Evolutionary conservation across 2,113 vertebrate species (phyloP).

Genomic region (Atherinomorus stipes): DNA sequence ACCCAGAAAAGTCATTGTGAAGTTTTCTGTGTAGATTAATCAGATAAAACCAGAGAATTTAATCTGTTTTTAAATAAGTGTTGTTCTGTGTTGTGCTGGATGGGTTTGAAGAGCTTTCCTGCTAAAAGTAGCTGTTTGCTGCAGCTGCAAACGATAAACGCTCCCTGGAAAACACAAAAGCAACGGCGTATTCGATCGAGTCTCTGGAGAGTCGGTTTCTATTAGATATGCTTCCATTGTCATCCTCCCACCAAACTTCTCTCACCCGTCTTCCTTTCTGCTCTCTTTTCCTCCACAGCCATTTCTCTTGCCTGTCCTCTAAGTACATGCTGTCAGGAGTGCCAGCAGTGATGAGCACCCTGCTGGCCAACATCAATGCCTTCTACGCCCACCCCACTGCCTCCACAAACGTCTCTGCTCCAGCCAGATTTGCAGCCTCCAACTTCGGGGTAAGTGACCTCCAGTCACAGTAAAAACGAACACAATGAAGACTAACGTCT

Average conservation of each 20-base stretch:
- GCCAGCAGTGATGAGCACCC: constrained; percentile 97
- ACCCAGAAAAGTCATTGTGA: too few relatives aligned
- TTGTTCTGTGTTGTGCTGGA: too few relatives aligned
- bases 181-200: too few relatives aligned
- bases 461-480: not conserved
- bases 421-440: constrained; percentile 94
- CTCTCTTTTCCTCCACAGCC: constrained; percentile 79
- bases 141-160: too few relatives aligned
- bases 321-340: constrained; percentile 97
- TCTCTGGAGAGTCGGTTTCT: too few relatives aligned
- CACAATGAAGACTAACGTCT: not conserved
- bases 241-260: not conserved
- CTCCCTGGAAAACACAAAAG: too few relatives aligned
- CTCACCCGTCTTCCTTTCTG: not conserved
- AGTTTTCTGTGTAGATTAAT: too few relatives aligned
- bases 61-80: too few relatives aligned
- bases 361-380: constrained; percentile 98
- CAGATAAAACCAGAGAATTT: too few relatives aligned
- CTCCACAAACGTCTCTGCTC: constrained; percentile 94
- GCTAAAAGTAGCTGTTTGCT: too few relatives aligned
- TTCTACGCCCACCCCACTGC: constrained; percentile 97
- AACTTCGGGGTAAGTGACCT: constrained; percentile 93
- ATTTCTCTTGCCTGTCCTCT: constrained; percentile 97
- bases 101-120: too few relatives aligned
- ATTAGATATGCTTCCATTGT: not conserved